phyloP scores from a whole-genome alignment of 92 coral and sea anemone genomes.

The Epizoanthus stellaris region DNA sequence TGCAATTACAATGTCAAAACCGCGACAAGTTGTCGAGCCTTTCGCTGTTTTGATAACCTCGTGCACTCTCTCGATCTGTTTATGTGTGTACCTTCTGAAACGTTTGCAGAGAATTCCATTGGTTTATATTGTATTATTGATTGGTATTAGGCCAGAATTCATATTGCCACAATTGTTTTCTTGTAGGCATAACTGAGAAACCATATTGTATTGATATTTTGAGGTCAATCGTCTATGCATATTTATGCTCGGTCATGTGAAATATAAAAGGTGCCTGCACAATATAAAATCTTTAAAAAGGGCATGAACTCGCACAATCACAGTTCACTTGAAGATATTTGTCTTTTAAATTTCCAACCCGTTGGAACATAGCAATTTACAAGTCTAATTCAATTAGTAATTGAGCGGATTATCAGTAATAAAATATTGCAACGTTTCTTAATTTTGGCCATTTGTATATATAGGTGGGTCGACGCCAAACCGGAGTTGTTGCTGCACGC shows the following conservation, averaged over 20 bases:
- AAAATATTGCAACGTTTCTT: no score
- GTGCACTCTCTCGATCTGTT: slow-evolving; percentile 8
- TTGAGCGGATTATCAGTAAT: no score
- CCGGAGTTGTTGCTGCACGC: no score
- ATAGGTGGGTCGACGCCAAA: no score
- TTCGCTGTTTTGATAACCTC: slow-evolving; percentile 36
- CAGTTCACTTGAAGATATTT: background rate
- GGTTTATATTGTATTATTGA: slow-evolving; percentile 19
- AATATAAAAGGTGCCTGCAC: slow-evolving; percentile 1
- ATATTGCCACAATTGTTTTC: background rate
- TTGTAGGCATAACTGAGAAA: background rate
- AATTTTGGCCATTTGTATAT: no score
- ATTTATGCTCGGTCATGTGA: background rate
- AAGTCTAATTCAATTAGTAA: no score
- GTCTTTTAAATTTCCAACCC: background rate
- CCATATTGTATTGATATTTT: background rate
- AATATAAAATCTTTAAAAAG: background rate
- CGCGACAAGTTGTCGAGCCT: slow-evolving; percentile 39
- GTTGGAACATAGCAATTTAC: background rate
- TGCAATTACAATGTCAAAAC: slow-evolving; percentile 17
- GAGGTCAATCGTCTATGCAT: background rate
- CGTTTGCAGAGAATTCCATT: background rate
- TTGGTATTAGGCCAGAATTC: background rate
- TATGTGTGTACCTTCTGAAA: background rate
- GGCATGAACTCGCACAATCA: background rate